Base-by-base conservation (phyloP, 2,797 vertebrate species). In the Dipus sagitta region DNA sequence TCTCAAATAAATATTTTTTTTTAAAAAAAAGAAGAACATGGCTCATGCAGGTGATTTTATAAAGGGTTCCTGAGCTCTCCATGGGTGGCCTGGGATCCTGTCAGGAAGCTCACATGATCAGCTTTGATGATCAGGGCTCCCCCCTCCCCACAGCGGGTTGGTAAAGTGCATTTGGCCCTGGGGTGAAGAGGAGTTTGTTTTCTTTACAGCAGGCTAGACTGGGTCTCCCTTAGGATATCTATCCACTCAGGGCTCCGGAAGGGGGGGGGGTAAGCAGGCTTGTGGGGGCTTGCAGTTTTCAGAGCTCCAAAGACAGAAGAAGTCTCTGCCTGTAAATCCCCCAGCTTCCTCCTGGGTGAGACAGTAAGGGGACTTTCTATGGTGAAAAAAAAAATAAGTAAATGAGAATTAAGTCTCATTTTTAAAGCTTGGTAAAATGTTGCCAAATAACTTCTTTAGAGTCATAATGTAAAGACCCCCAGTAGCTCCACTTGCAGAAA, bases 121-220 rank as follows among this genome's bases (percentile, higher is more conserved):
- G 30, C 70, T 11, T 17, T 58, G 60, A 88, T 94, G 70, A 38
- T 6, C 30, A n/a, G 2, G 14, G 38, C 32, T 34, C 30, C 72
- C 72, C 18, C 42, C 88, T 52, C 34, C 75, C 78, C 13, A n/a
- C 52, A 58, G 42, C 30, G 14, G 38, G 28, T 2, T 84, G 72
- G 38, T 86, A 11, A 64, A 87, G 72, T 20, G 34, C 18, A 58
- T 3, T 86, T 6, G 77, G 8, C 91, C 84, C 74, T 79, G 62
- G 83, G 79, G 32, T 3, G 24, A 24, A 68, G 68, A 81, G 72
- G 81, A 11, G 7, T 82, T 89, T 96, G 87, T 82, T 96, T 94
- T 78, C 94, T 84, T 58, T 84, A 38, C 0, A 2, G 85, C 78
- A 95, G 90, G 81, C 78, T 70, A 82, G 74, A 82, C 18, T 1